Percentiles rank a stretch among this genome's conserved stretches.
Evolutionary conservation across 2,113 vertebrate genomes (phyloP).

Genomic region (Alosa alosa): DNA sequence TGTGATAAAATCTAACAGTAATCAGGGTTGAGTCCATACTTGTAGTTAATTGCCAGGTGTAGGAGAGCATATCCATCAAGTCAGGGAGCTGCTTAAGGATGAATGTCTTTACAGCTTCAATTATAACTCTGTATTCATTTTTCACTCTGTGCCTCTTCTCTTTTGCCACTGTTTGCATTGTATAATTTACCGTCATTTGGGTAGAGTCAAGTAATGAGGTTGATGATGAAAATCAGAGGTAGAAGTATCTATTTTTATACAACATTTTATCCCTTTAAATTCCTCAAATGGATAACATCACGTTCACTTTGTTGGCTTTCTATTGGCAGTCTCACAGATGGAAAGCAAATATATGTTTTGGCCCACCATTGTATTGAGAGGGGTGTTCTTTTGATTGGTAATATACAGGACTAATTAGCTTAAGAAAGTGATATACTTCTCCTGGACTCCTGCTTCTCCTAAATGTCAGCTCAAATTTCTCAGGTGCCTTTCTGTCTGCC

Average conservation of each 20-base stretch:
- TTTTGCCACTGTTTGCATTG: conserved; percentile 14
- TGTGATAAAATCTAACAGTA: not conserved
- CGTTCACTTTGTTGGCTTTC: conserved; percentile 46
- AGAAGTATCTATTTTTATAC: conserved; percentile 43
- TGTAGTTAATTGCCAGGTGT: conserved; percentile 12
- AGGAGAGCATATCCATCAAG: not conserved
- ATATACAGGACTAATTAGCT: conserved; percentile 67
- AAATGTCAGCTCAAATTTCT: conserved; percentile 68
- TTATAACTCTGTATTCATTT: not conserved
- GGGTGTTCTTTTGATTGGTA: conserved; percentile 63
- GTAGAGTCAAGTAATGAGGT: conserved; percentile 21
- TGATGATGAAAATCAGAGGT: conserved; percentile 53
- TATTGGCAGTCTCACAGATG: conserved; percentile 55
- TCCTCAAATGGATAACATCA: conserved; percentile 51
- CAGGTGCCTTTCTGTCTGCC: conserved; percentile 75
- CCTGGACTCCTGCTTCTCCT: conserved; percentile 48
- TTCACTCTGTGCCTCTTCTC: not conserved
- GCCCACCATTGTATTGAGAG: conserved; percentile 56
- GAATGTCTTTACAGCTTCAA: not conserved
- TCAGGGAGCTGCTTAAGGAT: not conserved
- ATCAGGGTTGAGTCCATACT: not conserved
- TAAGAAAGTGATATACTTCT: conserved; percentile 62
- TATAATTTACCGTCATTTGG: conserved; percentile 28
- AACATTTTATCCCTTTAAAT: conserved; percentile 53
- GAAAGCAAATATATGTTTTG: conserved; percentile 73